phyloP scores from a whole-genome alignment of 2,797 vertebrate species.

The Podargus strigoides region DNA sequence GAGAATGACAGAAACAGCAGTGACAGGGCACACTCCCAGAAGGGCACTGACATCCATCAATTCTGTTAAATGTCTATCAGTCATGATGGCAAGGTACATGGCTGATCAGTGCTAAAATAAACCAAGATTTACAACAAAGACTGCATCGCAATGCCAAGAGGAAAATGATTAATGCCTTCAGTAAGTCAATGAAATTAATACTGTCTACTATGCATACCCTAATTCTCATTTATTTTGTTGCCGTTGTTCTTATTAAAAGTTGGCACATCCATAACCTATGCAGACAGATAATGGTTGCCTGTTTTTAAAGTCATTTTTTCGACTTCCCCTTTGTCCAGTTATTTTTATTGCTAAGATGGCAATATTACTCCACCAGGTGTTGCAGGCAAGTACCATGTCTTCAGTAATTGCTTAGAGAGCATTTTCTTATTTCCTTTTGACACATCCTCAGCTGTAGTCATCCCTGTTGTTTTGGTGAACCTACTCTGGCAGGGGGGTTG shows the following conservation, averaged over 20 bases:
- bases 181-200: conserved; percentile 17
- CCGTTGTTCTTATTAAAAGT: neutral
- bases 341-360: neutral
- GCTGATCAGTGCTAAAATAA: conserved; percentile 23
- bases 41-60: neutral
- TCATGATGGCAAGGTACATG: neutral
- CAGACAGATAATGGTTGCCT: neutral
- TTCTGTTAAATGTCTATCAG: neutral
- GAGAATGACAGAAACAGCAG: neutral
- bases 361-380: neutral
- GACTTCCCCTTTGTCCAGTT: neutral
- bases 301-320: neutral
- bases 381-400: neutral
- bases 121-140: conserved; percentile 30
- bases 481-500: too few relatives aligned
- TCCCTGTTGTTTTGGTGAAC: neutral
- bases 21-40: neutral
- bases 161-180: neutral
- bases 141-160: neutral
- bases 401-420: neutral
- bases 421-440: conserved; percentile 5
- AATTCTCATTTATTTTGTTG: neutral
- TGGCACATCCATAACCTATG: neutral
- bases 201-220: neutral
- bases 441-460: neutral